Evolutionary conservation across 2,888 invertebrate genomes (phyloP), one percentile per base, ranked within the genome.

Genomic region (Agriotes lineatus): DNA sequence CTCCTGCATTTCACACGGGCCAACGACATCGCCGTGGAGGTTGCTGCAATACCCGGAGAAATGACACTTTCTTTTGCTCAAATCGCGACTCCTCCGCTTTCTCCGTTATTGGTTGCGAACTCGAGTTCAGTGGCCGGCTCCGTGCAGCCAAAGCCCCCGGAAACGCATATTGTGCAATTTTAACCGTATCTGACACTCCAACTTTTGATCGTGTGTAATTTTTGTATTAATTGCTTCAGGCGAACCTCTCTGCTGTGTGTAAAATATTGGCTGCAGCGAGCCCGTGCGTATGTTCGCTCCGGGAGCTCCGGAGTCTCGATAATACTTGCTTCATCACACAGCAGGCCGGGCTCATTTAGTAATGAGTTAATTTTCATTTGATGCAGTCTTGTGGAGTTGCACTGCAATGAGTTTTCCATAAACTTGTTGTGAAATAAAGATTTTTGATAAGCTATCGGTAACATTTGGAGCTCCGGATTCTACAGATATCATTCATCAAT

Each of bases 71-170:
- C 76, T 71, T 76, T 66, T 69, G 42, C 62, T 50, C 62, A 72
- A 73, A 64, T 72, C 44, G 70, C 70, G 63, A 69, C 63, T 72
- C 69, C 69, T 67, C 68, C 62, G 73, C 73, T 73, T 72, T 73
- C 73, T 73, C 73, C 70, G 67, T 69, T 69, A 72, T 71, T 69
- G 69, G 72, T 65, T 69, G 72, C 66, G 69, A 57, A 61, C 67
- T 63, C 16, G 67, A 67, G 73, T 73, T 73, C 73, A 73, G 64
- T 73, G 72, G 63, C 73, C 73, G 68, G 52, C 70, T 60, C 59
- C 57, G 60, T 64, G 65, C 66, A 71, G 79, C 76, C 80, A 78
- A 80, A 78, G 78, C 78, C 77, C 79, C 79, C 79, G 79, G 80
- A 80, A 79, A 77, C 54, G 45, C 48, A 76, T 56, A 69, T 69